These are phyloP conservation scores for Acanthoscelides obtectus DNA, from an alignment of 2,888 invertebrate genomes.

Conservation along the genomic window DNA sequence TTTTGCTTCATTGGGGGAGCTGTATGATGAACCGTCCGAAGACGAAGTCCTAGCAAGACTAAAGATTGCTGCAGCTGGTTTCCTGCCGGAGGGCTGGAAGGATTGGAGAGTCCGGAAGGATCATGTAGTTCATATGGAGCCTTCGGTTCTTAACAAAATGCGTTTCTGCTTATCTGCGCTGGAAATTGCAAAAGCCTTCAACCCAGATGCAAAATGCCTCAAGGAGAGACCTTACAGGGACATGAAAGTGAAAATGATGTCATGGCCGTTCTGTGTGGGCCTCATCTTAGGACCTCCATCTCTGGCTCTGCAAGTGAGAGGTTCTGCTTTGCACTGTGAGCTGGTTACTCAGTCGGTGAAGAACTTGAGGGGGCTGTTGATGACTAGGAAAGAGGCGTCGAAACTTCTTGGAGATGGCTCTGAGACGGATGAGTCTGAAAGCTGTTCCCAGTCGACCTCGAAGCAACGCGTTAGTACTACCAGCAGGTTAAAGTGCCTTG, in stretches of 20 bases:
- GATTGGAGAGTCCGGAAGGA: slow-evolving; percentile 11
- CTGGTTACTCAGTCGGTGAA: too few species aligned
- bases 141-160: slow-evolving; percentile 25
- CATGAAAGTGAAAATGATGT: slow-evolving; percentile 25
- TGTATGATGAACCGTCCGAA: too few species aligned
- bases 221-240: slow-evolving; percentile 22
- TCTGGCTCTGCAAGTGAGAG: background rate
- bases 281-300: slow-evolving; percentile 1
- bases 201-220: slow-evolving; percentile 17
- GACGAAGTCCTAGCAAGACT: too few species aligned
- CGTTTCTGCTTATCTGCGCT: slow-evolving; percentile 28
- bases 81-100: slow-evolving; percentile 17
- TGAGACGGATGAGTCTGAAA: too few species aligned
- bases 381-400: too few species aligned
- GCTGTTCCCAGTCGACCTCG: background rate
- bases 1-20: background rate
- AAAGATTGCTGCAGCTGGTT: background rate
- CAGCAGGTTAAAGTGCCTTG: too few species aligned
- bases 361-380: too few species aligned
- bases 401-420: too few species aligned
- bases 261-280: slow-evolving; percentile 28
- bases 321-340: too few species aligned
- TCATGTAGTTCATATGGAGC: slow-evolving; percentile 6
- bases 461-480: background rate
- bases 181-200: slow-evolving; percentile 23